These are phyloP conservation scores for Caenorhabditis becei DNA, from an alignment of 2,888 invertebrate genomes.

Conservation along the genomic window DNA sequence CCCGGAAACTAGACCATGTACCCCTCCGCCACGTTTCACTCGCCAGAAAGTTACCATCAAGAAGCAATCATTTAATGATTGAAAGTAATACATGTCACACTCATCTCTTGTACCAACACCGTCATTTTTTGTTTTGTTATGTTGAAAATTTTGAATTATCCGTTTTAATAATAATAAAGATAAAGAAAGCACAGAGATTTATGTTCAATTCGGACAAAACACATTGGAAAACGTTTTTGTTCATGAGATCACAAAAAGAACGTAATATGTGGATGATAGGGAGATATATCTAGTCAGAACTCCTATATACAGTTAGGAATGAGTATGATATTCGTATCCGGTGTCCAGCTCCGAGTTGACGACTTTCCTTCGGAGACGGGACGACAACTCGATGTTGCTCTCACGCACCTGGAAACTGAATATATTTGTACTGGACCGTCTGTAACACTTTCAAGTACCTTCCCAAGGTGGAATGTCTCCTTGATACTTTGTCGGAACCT, in stretches of 20 bases:
- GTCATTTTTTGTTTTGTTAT: no score
- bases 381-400: conserved; percentile 58
- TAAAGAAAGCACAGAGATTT: no score
- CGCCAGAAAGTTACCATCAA: not conserved
- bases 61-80: not conserved
- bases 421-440: conserved; percentile 6
- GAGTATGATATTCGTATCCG: conserved; percentile 55
- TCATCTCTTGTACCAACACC: no score
- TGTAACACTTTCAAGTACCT: conserved; percentile 26
- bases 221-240: not conserved
- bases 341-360: conserved; percentile 57
- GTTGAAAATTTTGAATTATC: no score
- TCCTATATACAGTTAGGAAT: conserved; percentile 35
- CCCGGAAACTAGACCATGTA: conserved; percentile 5
- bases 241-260: conserved; percentile 55
- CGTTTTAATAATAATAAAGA: no score
- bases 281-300: conserved; percentile 19
- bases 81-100: no score
- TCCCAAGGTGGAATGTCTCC: conserved; percentile 86
- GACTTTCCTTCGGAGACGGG: conserved; percentile 44
- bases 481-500: conserved; percentile 91
- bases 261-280: conserved; percentile 37
- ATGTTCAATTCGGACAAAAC: not conserved
- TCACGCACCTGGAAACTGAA: conserved; percentile 62
- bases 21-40: conserved; percentile 7